Evolutionary conservation across 2,888 invertebrate species (phyloP).

Genomic region (Abscondita cerata): DNA sequence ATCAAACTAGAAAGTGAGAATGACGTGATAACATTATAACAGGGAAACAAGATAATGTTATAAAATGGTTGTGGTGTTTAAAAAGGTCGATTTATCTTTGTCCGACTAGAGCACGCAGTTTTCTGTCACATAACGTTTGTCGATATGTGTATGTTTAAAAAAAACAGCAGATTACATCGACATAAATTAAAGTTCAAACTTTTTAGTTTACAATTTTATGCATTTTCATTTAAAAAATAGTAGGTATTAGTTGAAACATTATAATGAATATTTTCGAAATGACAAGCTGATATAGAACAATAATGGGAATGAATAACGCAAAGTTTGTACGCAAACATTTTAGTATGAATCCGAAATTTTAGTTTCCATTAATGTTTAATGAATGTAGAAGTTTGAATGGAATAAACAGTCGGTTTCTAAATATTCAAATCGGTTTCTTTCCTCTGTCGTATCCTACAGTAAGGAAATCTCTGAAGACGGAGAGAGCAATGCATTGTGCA

Average conservation of each 20-base stretch:
- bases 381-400: neutral
- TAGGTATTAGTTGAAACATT: no score
- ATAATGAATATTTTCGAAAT: no score
- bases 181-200: no score
- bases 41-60: conserved; percentile 13
- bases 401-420: neutral
- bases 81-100: conserved; percentile 13
- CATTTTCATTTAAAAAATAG: no score
- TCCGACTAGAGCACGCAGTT: neutral
- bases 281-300: no score
- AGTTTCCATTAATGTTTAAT: conserved; percentile 1
- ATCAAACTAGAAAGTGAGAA: conserved; percentile 9
- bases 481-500: conserved; percentile 24
- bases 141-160: neutral
- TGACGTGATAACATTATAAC: conserved; percentile 3
- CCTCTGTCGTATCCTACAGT: conserved; percentile 11
- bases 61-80: conserved; percentile 4
- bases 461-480: conserved; percentile 21
- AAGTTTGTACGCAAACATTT: neutral
- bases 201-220: no score
- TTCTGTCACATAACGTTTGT: neutral
- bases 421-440: conserved; percentile 11
- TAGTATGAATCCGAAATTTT: neutral
- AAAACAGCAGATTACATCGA: neutral
- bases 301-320: no score